phyloP scores from a whole-genome alignment of 2,113 vertebrate species.

The Elephantulus edwardii region DNA sequence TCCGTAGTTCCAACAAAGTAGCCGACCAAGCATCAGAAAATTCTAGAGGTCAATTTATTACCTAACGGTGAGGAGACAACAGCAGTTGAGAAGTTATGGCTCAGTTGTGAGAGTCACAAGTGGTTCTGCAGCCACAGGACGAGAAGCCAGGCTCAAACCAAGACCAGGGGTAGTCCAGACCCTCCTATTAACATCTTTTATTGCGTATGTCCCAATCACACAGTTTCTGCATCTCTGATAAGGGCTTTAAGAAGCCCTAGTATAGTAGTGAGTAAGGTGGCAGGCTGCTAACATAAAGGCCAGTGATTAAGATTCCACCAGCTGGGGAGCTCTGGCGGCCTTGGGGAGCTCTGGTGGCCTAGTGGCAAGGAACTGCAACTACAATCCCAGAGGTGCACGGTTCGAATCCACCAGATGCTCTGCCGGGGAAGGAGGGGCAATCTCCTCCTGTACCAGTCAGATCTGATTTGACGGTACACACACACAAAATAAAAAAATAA shows the following conservation, averaged over 20 bases:
- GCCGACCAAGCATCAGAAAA: not conserved
- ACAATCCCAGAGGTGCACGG: too few relatives aligned
- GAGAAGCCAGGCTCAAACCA: not conserved
- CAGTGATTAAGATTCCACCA: too few relatives aligned
- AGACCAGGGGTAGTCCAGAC: not conserved
- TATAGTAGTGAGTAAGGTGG: too few relatives aligned
- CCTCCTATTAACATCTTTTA: not conserved
- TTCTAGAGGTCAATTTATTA: not conserved
- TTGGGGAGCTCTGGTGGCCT: too few relatives aligned
- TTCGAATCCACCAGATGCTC: too few relatives aligned
- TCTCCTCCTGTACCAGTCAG: too few relatives aligned
- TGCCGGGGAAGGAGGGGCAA: too few relatives aligned
- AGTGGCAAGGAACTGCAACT: too few relatives aligned
- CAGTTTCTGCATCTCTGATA: not conserved
- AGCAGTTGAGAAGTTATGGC: not conserved
- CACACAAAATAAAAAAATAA: too few relatives aligned
- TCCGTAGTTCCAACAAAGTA: not conserved
- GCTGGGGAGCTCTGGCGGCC: too few relatives aligned
- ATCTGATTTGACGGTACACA: too few relatives aligned
- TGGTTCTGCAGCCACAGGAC: not conserved
- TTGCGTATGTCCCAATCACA: not conserved
- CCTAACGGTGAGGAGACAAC: not conserved
- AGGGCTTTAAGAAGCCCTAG: not conserved
- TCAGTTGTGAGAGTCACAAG: not conserved
- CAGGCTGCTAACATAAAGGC: too few relatives aligned